Conservation (phyloP, 2,888 invertebrate genomes). For the Zaprionus obscuricornis region DNA sequence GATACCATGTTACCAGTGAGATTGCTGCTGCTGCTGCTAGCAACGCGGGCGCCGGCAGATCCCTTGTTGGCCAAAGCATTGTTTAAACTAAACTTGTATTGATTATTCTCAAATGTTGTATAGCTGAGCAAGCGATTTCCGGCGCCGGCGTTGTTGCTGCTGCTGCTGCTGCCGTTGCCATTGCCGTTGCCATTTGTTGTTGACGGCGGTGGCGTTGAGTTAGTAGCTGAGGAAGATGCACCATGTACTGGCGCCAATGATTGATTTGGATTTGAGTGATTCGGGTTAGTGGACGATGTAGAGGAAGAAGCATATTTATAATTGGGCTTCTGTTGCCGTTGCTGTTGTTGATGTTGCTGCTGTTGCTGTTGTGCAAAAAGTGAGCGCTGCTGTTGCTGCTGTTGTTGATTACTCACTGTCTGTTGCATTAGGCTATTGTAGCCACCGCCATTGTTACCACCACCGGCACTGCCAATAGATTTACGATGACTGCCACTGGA, state of each 20-base stretch:
- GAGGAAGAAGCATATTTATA: constrained; percentile 70
- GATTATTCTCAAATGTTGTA: constrained; percentile 83
- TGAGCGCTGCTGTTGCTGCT: constrained; percentile 80
- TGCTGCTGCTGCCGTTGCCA: constrained; percentile 12
- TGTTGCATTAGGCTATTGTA: constrained; percentile 82
- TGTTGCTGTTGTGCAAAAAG: constrained; percentile 79
- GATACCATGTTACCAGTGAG: constrained; percentile 65
- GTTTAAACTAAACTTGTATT: constrained; percentile 84
- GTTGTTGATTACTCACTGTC: constrained; percentile 83
- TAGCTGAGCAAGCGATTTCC: constrained; percentile 82
- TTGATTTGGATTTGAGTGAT: constrained; percentile 47
- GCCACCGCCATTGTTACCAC: constrained; percentile 62
- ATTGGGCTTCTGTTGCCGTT: constrained; percentile 73
- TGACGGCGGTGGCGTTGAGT: constrained; percentile 31
- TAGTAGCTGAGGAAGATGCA: constrained; percentile 53
- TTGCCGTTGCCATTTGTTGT: not conserved
- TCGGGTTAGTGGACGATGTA: constrained; percentile 68
- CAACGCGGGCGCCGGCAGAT: constrained; percentile 45
- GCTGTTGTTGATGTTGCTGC: constrained; percentile 62
- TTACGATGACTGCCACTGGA: constrained; percentile 83
- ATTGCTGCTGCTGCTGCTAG: constrained; percentile 68
- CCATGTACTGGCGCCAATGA: constrained; percentile 80
- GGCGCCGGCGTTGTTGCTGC: constrained; percentile 41
- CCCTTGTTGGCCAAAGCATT: constrained; percentile 75
- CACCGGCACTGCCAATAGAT: constrained; percentile 77